Evolutionary conservation across 92 coral and sea anemone genomes (phyloP), one percentile per base, ranked within the genome.

Genomic region (Galaxea fascicularis): DNA sequence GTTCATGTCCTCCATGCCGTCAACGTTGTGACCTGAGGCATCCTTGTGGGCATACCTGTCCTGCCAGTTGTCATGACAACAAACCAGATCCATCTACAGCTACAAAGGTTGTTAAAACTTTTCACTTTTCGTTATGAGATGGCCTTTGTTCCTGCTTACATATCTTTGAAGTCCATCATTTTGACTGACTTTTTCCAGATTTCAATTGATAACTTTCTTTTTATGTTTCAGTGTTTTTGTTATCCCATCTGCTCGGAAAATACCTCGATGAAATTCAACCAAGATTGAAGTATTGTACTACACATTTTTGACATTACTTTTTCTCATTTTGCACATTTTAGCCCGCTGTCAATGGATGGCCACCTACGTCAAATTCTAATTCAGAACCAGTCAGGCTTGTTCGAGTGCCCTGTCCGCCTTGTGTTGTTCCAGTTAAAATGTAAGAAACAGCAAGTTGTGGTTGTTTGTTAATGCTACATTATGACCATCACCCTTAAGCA

Each of bases 21-120:
- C 88, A 92, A 49, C 89, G 86, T 0, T 96, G 99, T 79, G 86
- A 84, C 21, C 73, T 85, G 28, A 69, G 27, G 5, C 86, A 91
- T 29, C 65, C 72, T 18, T 96, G 99, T 84, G 77, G 89, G 20
- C 99, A 96, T 82, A n/a, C 82, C 4, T 96, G 99, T 60, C 90
- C 89, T 39, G 86, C 66, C 41, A 79, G 76, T 20, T 96, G 99
- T 71, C 99, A 96, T 89, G 99, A 96, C 82, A 94, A 89, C 64
- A 87, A 82, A 57, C 95, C 88, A 4, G 90, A 76, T 62, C 31
- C 74, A 51, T 49, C 94, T 18, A 79, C 78, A 28, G 25, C 21
- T 4, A 1, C 51, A 12, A 79, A 79, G 84, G 84, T 79, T 14
- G 16, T 63, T 49, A 16, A 10, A 54, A 10, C 1, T 54, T 17